phyloP scores from a whole-genome alignment of 2,113 vertebrate genomes.

The Oncorhynchus nerka region DNA sequence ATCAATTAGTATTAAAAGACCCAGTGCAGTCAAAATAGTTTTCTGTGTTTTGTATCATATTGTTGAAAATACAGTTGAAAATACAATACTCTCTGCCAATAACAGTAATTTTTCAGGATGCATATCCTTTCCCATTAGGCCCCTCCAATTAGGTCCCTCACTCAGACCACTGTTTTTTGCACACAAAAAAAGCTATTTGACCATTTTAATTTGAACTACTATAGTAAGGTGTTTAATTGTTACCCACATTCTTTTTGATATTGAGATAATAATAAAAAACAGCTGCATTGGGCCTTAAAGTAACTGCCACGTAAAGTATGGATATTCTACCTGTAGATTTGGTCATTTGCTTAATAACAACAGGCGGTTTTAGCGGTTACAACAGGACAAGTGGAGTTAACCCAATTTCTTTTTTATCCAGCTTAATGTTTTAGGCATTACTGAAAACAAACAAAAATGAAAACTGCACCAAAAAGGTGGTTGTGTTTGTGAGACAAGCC shows the following conservation, averaged over 20 bases:
- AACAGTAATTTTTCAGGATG: no score
- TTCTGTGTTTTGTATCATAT: no score
- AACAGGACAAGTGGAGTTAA: not conserved
- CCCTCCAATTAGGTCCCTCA: no score
- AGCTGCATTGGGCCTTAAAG: no score
- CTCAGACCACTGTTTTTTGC: not conserved
- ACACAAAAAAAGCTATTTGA: not conserved
- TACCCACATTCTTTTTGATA: no score
- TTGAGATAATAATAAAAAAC: no score
- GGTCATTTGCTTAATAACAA: constrained; percentile 24
- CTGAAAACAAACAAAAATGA: not conserved
- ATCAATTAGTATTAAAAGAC: constrained; percentile 2
- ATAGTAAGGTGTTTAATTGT: no score
- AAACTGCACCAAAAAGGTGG: not conserved
- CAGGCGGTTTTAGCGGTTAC: not conserved
- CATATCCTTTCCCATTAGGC: no score
- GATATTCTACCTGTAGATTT: constrained; percentile 15
- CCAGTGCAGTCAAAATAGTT: no score
- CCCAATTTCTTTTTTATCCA: not conserved
- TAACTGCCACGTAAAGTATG: not conserved
- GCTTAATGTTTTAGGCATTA: not conserved
- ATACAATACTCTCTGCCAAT: no score
- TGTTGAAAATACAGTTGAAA: no score
- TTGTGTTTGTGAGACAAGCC: not conserved
- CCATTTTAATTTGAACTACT: no score